Base-by-base conservation (phyloP, 2,113 vertebrate species). In the Paracanthobrama guichenoti region DNA sequence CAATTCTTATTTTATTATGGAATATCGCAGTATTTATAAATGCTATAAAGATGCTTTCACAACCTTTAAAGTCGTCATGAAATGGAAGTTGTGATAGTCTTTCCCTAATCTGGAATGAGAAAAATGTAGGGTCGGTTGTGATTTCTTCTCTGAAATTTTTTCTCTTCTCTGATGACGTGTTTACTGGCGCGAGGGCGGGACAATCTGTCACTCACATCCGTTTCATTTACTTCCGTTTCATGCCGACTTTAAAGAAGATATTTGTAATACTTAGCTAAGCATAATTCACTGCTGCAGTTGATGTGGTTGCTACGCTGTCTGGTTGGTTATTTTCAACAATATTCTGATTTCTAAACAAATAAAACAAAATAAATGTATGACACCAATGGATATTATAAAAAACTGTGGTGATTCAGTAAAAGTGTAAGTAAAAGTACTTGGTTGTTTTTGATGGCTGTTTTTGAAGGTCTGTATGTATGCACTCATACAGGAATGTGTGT, bases 401-500 rank as follows among this genome's bases (percentile, higher is more conserved):
- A 3, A 3, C 35, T 35, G 16, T 31, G 14, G 28, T 35, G 62
- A 66, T 35, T 66, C 14, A 66, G 8, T 35, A 18, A 66, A 35
- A 39, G 39, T 39, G 39, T 39, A 39, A 39, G 39, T 39, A 6
- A 6, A 39, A 39, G 55, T 73, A 4, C n/a, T 10, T 2, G n/a
- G n/a, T n/a, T n/a, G n/a, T n/a, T n/a, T n/a, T n/a, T n/a, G n/a
- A 53, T 16, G 8, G 22, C 16, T 66, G 44, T 84, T 24, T 77
- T 44, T 78, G 48, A 84, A 44, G 55, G 13, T 72, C 39, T 78
- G 46, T 24, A 39, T 35, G 12, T 55, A 7, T 73, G n/a, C 57
- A 9, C 71, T 28, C 67, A 42, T 55, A 55, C 55, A 39, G n/a
- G 50, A 72, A 57, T 35, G 13, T 53, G 13, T 53, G 14, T 53